Evolutionary conservation across 2,888 invertebrate genomes (phyloP), one percentile per base, ranked within the genome.

Genomic region (Arrhopalites spinosus): DNA sequence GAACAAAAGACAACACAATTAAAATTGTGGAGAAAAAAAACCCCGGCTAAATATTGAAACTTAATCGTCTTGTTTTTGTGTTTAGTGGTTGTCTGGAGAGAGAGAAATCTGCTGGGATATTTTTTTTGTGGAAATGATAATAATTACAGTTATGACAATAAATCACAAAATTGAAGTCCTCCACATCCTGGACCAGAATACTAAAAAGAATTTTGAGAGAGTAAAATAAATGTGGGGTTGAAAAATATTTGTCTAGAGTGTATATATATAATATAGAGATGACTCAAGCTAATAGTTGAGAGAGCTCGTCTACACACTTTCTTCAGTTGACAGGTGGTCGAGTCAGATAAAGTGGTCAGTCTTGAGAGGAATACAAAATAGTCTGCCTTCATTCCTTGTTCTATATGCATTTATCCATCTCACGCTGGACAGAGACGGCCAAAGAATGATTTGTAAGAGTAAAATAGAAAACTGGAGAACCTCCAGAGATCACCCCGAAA

Each of bases 71-170:
- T 36, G 36, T 36, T 36, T 36, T 36, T 36, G 36, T 36, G 36
- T 36, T 3, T 11, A 7, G 36, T 36, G 36, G 5, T 36, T 11
- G 36, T 36, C 5, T 36, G 36, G 5, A 3, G 15, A 56, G 56
- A 15, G 23, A 15, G 17, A 56, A 56, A 23, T 5, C 23, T 56
- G 56, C 20, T 5, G 17, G 17, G 56, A 56, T 2, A 8, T 23
- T 20, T 20, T n/a, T 23, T 23, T 56, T n/a, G 5, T 3, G 23
- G 15, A 20, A 13, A 29, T 29, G 13, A 15, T 29, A 64, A 64
- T 64, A 64, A 64, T 64, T 64, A 64, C 30, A 64, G n/a, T 30
- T 30, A 64, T 64, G 64, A 64, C 64, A 64, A 64, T 64, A 64
- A 64, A 64, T 64, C 64, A 64, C 25, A 2, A 8, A 27, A 61